Conservation (phyloP, 1,140 invertebrate species). For the Pararge aegeria region DNA sequence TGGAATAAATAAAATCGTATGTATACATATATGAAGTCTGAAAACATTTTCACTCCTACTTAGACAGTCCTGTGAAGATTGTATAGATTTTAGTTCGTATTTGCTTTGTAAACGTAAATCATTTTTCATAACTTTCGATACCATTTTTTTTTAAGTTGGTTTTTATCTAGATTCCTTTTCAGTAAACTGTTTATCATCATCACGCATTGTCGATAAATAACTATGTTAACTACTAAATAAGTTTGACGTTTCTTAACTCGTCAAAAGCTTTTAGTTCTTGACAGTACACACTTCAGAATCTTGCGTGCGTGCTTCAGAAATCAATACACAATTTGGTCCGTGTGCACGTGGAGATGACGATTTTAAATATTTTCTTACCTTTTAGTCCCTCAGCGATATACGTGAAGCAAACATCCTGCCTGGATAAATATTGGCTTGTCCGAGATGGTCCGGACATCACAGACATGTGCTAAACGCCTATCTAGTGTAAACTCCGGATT, state of each 20-base stretch:
- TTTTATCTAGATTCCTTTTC: too few species aligned
- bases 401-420: conserved; percentile 69
- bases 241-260: neutral
- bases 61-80: too few species aligned
- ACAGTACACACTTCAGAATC: conserved; percentile 3
- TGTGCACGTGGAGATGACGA: conserved; percentile 43
- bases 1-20: too few species aligned
- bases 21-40: too few species aligned
- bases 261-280: neutral
- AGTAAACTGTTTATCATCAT: too few species aligned
- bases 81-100: too few species aligned
- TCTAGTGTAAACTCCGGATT: conserved; percentile 45
- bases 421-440: conserved; percentile 60
- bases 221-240: too few species aligned
- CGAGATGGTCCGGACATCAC: conserved; percentile 58
- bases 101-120: too few species aligned
- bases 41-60: too few species aligned
- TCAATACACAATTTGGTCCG: conserved; percentile 11
- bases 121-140: too few species aligned
- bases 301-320: conserved; percentile 10
- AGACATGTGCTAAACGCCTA: conserved; percentile 63
- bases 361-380: conserved; percentile 66
- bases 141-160: too few species aligned
- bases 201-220: too few species aligned
- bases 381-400: conserved; percentile 57